Conservation (phyloP, 2,113 vertebrate species). For the Hippocampus mohnikei region DNA sequence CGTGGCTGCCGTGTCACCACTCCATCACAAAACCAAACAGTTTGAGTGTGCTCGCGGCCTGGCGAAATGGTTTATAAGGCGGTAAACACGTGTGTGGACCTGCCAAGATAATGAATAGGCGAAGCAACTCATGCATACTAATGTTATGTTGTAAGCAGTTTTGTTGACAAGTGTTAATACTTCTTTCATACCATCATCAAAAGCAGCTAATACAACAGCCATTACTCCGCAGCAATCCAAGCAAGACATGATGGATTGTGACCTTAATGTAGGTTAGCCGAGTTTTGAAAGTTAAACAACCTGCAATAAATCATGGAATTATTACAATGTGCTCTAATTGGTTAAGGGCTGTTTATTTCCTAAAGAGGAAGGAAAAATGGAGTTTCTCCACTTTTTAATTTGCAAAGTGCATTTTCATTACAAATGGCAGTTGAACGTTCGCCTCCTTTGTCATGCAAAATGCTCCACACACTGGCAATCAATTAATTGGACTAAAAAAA, state of each 20-base stretch:
- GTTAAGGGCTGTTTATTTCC: constrained; percentile 99
- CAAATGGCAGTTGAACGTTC: constrained; percentile 99
- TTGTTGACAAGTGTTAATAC: constrained; percentile 99
- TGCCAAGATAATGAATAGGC: constrained; percentile 99
- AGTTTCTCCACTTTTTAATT: constrained; percentile 98
- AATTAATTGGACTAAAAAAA: constrained; percentile 94
- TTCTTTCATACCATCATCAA: constrained; percentile 99
- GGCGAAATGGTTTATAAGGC: constrained; percentile 97
- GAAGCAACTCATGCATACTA: constrained; percentile 98
- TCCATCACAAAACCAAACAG: constrained; percentile 96
- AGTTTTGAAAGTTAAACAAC: constrained; percentile 99
- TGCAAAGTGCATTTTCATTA: constrained; percentile 99
- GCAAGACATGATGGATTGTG: constrained; percentile 99
- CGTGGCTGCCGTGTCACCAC: constrained; percentile 85
- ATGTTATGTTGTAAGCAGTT: constrained; percentile 99
- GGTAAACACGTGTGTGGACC: constrained; percentile 95
- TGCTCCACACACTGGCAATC: constrained; percentile 95
- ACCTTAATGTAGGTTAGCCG: constrained; percentile 99
- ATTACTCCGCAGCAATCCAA: constrained; percentile 96
- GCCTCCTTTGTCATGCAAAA: constrained; percentile 99
- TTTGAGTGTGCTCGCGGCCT: constrained; percentile 85
- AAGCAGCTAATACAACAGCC: constrained; percentile 99
- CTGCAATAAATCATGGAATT: constrained; percentile 99
- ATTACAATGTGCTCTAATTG: constrained; percentile 99
- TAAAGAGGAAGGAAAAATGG: constrained; percentile 97